Evolutionary conservation across 1,140 invertebrate genomes (phyloP).

Genomic region (Palaemon carinicauda): DNA sequence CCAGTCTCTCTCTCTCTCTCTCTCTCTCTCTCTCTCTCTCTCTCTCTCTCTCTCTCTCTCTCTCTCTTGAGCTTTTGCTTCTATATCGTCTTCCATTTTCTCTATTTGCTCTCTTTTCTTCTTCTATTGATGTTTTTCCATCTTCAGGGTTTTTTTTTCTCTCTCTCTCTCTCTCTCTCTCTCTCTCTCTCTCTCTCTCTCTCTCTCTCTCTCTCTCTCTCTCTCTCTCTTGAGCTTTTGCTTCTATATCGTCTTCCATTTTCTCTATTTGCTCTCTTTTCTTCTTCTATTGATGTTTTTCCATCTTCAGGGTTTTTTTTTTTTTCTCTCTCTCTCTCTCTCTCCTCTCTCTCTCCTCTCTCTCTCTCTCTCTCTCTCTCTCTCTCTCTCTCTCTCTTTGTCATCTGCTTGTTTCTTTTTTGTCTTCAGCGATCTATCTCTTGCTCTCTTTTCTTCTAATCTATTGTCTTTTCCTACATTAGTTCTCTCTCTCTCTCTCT

Average conservation of each 20-base stretch:
- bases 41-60: neutral
- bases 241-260: too few species aligned
- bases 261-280: neutral
- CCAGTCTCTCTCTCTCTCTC: neutral
- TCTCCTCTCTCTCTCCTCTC: neutral
- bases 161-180: too few species aligned
- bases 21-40: neutral
- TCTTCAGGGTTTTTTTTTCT: neutral
- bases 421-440: neutral
- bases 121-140: neutral
- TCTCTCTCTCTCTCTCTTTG: too few species aligned
- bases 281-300: neutral
- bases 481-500: neutral
- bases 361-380: too few species aligned
- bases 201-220: neutral
- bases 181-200: too few species aligned
- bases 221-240: too few species aligned
- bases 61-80: neutral
- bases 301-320: neutral
- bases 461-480: too few species aligned
- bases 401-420: too few species aligned
- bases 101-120: neutral
- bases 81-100: neutral
- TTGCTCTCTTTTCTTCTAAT: neutral
- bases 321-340: neutral